A percentile compares a stretch with the other conserved stretches of the same genome.
Conservation (phyloP, 2,797 vertebrate genomes). For the Brotula barbata region DNA sequence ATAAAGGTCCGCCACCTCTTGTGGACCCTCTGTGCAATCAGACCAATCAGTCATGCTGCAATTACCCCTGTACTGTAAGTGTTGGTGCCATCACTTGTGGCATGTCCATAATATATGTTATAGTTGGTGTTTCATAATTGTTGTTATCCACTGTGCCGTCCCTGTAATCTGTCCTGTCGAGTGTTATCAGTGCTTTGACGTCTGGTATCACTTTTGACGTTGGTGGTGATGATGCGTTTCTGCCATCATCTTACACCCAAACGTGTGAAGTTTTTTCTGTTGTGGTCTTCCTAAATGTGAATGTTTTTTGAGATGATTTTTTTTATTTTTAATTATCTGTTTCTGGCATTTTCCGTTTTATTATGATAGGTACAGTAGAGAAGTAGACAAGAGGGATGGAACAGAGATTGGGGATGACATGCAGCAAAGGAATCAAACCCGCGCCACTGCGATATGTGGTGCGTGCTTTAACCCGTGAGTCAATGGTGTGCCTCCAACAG, state of each 20-base stretch:
- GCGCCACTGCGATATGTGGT: no score
- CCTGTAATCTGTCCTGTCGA: constrained; percentile 49
- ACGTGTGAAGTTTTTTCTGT: background rate
- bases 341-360: no score
- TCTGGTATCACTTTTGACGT: background rate
- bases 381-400: no score
- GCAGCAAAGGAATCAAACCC: no score
- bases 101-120: constrained; percentile 45
- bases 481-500: constrained; percentile 16
- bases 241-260: background rate
- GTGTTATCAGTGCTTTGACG: constrained; percentile 21
- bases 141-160: constrained; percentile 52
- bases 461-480: no score
- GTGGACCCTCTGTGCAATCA: constrained; percentile 20
- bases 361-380: no score
- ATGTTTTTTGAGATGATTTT: no score
- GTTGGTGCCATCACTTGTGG: constrained; percentile 48
- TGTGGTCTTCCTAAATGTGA: background rate
- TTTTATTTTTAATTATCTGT: no score
- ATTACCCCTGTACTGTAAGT: constrained; percentile 42
- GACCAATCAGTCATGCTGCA: constrained; percentile 47
- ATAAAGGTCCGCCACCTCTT: constrained; percentile 37
- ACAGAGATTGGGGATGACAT: no score
- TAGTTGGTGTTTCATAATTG: constrained; percentile 54
- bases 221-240: background rate